Evolutionary conservation across 2,113 vertebrate genomes (phyloP).

Genomic region (Candoia aspera): DNA sequence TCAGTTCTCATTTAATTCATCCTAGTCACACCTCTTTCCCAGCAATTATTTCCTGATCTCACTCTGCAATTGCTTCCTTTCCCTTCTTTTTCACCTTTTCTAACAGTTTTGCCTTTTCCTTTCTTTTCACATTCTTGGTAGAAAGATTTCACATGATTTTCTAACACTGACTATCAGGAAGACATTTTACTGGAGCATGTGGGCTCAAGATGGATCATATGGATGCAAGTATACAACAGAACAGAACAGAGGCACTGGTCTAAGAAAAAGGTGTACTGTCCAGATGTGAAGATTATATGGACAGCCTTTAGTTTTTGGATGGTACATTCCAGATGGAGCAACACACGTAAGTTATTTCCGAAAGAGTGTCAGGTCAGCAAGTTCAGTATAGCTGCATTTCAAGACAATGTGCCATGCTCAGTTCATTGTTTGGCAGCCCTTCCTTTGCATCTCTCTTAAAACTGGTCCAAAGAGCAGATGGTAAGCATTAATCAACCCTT

Average conservation of each 20-base stretch:
- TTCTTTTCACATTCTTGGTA: not conserved
- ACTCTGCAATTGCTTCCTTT: not conserved
- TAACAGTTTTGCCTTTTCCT: not conserved
- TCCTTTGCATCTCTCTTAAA: conserved; percentile 49
- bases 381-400: conserved; percentile 60
- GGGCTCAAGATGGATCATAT: conserved; percentile 13
- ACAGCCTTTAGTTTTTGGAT: conserved; percentile 28
- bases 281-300: conserved; percentile 31
- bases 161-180: not conserved
- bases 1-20: conserved; percentile 4
- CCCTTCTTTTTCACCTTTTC: conserved; percentile 10
- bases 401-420: conserved; percentile 55
- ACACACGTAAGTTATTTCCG: conserved; percentile 19
- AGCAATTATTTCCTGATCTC: not conserved
- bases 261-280: conserved; percentile 20
- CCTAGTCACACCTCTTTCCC: not conserved
- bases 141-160: not conserved
- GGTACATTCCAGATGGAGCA: conserved; percentile 38
- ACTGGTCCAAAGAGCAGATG: conserved; percentile 62
- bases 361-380: conserved; percentile 49
- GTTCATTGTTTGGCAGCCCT: conserved; percentile 40
- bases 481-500: conserved; percentile 67
- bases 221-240: not conserved
- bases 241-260: conserved; percentile 8
- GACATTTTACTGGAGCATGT: not conserved